Evolutionary conservation across 2,888 invertebrate species (phyloP), one percentile per base, ranked within the genome.

Genomic region (Cephalotes varians): DNA sequence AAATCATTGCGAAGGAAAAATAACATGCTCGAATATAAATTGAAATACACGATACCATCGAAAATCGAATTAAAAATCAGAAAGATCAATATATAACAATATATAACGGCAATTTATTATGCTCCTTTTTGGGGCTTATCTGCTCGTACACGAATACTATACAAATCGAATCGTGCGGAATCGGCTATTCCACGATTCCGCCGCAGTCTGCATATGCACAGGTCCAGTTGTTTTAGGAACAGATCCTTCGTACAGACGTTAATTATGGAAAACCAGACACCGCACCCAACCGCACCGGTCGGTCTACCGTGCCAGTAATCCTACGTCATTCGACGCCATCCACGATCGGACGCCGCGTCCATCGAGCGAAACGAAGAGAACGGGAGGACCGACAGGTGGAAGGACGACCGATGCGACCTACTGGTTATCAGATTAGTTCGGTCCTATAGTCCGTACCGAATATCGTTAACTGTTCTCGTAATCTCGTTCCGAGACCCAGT

Each of bases 191-290:
- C 67, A 56, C 56, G 31, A 58, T 47, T 51, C 60, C 58, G 72
- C 49, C 81, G 84, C 71, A 91, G 88, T 90, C 90, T 64, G 83
- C 82, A 77, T 90, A 92, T 91, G 92, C 88, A 76, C 81, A 81
- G 83, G 88, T 88, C 87, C 87, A 87, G 90, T 91, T 92, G 91
- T 92, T 92, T 92, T 89, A 92, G 91, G 91, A 90, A 76, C 81
- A 80, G 81, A 79, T 90, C 90, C 89, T 85, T 83, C 87, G 72
- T 84, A 84, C 85, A 85, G 74, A 83, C 88, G 87, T 90, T 90
- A 88, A 90, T 90, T 87, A 87, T 87, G 87, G 90, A 88, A 89
- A 88, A 86, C 77, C 77, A 44, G 69, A 88, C 85, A 82, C 81
- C 81, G 90, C 85, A 82, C 81, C 82, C n/a, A n/a, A n/a, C n/a